Conservation (phyloP, 1,140 invertebrate genomes). For the Leguminivora glycinivorella region DNA sequence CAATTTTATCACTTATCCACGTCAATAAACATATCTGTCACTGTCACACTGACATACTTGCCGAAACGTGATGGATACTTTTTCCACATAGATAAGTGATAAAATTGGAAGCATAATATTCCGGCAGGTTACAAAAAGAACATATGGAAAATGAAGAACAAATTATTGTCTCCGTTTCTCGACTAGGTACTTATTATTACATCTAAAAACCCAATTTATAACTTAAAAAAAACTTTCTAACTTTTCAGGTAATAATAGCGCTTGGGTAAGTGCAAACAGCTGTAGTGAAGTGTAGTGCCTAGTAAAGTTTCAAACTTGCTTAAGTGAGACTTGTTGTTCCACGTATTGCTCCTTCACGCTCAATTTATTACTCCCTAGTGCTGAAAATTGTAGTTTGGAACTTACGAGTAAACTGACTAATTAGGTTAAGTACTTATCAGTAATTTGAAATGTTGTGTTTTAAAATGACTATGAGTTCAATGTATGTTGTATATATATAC, state of each 20-base stretch:
- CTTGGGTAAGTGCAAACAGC: neutral
- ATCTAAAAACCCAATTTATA: too few relatives aligned
- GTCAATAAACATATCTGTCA: too few relatives aligned
- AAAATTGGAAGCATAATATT: too few relatives aligned
- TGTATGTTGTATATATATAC: too few relatives aligned
- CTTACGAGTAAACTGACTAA: neutral
- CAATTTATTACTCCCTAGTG: neutral
- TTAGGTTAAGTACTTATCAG: neutral
- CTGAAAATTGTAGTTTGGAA: neutral
- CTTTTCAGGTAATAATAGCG: neutral
- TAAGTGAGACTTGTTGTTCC: neutral
- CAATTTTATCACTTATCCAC: too few relatives aligned
- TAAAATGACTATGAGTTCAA: neutral
- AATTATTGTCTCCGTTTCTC: too few relatives aligned
- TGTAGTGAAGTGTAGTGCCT: neutral
- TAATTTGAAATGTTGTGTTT: neutral
- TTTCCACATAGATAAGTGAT: too few relatives aligned
- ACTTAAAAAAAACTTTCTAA: neutral
- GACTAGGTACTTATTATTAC: too few relatives aligned
- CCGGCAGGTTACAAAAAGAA: too few relatives aligned
- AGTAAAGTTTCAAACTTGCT: neutral
- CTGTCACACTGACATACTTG: too few relatives aligned
- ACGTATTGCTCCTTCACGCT: neutral
- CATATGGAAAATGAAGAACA: too few relatives aligned
- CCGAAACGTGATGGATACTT: too few relatives aligned